A percentile compares a stretch with the other conserved stretches of the same genome.
phyloP scores from a whole-genome alignment of 1,140 invertebrate genomes.

The Phocides pigmalion region DNA sequence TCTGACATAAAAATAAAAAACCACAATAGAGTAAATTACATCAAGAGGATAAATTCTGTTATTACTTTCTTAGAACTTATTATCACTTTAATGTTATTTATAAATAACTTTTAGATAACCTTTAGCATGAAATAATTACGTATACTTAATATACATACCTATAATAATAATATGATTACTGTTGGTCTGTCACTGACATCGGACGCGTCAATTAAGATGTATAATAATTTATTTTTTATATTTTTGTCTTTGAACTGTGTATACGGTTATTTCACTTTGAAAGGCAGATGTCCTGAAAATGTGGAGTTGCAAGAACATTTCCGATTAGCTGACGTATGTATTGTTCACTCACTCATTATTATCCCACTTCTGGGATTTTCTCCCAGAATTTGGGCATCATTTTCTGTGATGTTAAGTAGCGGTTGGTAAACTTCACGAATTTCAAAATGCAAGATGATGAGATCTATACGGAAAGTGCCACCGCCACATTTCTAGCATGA shows the following conservation, averaged over 20 bases:
- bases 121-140: conserved; percentile 16
- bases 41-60: not conserved
- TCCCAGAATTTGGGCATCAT: no score
- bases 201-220: conserved; percentile 36
- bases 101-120: conserved; percentile 25
- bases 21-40: no score
- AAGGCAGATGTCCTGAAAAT: conserved; percentile 67
- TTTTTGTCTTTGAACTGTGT: conserved; percentile 46
- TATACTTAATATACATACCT: not conserved
- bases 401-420: no score
- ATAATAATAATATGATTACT: conserved; percentile 14
- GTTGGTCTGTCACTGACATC: not conserved
- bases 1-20: not conserved
- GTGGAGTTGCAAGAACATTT: conserved; percentile 63
- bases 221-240: conserved; percentile 46
- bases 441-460: no score
- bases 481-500: no score
- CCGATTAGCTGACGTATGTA: conserved; percentile 62
- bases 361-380: no score
- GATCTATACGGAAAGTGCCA: no score
- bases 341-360: no score
- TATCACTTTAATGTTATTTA: conserved; percentile 2
- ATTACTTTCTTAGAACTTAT: conserved; percentile 22
- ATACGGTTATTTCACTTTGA: conserved; percentile 62
- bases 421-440: no score